Conservation (phyloP, 1,140 invertebrate species). For the Aphelenchoides avenae region DNA sequence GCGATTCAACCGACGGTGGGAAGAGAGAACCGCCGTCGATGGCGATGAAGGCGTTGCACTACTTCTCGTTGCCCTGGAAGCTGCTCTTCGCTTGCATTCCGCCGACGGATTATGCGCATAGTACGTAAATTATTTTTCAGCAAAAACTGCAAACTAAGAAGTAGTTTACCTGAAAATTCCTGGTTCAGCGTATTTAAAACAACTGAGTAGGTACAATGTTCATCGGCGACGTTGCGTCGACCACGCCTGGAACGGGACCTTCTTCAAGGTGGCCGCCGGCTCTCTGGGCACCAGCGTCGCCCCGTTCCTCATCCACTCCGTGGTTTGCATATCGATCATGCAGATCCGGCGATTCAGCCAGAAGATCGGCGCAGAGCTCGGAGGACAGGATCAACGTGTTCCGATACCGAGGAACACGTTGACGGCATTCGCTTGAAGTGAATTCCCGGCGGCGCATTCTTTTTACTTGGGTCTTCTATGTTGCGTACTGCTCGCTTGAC, state of each 20-base stretch:
- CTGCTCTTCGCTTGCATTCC: slow-evolving; percentile 92
- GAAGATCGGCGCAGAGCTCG: slow-evolving; percentile 81
- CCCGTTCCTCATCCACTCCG: slow-evolving; percentile 63
- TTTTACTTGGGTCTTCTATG: slow-evolving; percentile 69
- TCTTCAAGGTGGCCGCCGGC: slow-evolving; percentile 33
- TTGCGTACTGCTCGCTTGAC: slow-evolving; percentile 41
- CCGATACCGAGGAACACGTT: too few species aligned
- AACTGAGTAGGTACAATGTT: too few species aligned
- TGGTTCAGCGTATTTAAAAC: too few species aligned
- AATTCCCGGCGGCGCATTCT: slow-evolving; percentile 72
- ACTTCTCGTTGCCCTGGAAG: slow-evolving; percentile 94
- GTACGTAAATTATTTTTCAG: too few species aligned
- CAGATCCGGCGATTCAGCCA: slow-evolving; percentile 30
- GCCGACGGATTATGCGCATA: slow-evolving; percentile 71
- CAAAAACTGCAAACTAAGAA: too few species aligned
- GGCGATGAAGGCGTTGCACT: slow-evolving; percentile 68
- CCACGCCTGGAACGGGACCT: slow-evolving; percentile 42
- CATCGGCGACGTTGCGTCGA: slow-evolving; percentile 87
- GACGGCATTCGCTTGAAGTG: slow-evolving; percentile 70
- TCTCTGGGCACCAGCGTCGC: slow-evolving; percentile 65
- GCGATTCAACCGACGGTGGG: neutral
- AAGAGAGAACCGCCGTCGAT: too few species aligned
- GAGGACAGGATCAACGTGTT: too few species aligned
- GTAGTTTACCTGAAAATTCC: too few species aligned
- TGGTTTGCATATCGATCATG: slow-evolving; percentile 11